A percentile compares a stretch with the other conserved stretches of the same genome.
Evolutionary conservation across 1,140 invertebrate genomes (phyloP).

Genomic region (Tigriopus japonicus): DNA sequence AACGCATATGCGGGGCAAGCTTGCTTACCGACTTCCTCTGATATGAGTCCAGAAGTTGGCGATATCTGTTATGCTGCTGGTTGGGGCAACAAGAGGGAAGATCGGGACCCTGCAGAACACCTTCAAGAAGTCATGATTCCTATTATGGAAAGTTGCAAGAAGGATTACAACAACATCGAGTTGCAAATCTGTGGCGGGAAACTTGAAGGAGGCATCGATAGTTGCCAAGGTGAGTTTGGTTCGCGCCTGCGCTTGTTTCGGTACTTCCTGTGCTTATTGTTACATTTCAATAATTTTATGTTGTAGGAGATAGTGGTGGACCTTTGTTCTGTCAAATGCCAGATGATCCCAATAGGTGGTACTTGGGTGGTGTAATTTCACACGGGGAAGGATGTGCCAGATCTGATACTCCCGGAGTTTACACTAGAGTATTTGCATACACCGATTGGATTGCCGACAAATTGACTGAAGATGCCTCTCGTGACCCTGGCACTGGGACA

Average conservation of each 20-base stretch:
- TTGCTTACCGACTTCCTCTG: neutral
- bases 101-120: neutral
- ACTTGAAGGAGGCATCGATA: neutral
- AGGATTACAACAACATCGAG: neutral
- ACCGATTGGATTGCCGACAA: conserved; percentile 41
- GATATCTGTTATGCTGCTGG: conserved; percentile 1
- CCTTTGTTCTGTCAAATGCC: conserved; percentile 50
- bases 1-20: neutral
- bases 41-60: neutral
- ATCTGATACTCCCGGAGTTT: conserved; percentile 54
- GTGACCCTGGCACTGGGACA: too few species aligned
- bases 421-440: conserved; percentile 48
- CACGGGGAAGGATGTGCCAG: conserved; percentile 60
- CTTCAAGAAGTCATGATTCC: conserved; percentile 1
- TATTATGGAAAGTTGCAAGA: neutral
- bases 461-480: too few species aligned
- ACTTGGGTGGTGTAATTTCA: conserved; percentile 63
- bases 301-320: conserved; percentile 62
- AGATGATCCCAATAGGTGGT: conserved; percentile 50
- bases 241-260: neutral
- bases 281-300: neutral
- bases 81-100: neutral
- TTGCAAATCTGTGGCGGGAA: conserved; percentile 4
- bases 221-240: neutral
- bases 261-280: neutral